Conservation (phyloP, 2,113 vertebrate genomes). For the Pipa parva region DNA sequence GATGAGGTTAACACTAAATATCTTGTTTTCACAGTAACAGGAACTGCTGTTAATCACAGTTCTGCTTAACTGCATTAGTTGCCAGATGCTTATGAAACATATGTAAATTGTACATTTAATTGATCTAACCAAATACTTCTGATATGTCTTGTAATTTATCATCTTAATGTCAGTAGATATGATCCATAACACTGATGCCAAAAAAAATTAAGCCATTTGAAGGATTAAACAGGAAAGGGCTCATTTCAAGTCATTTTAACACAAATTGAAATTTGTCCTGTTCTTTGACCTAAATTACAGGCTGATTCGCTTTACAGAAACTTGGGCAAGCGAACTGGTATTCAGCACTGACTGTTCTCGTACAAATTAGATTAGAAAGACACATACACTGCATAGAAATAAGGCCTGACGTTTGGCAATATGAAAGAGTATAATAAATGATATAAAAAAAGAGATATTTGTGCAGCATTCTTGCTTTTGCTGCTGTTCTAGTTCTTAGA, state of each 20-base stretch:
- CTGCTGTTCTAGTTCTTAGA: too few relatives aligned
- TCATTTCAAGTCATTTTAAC: conserved; percentile 20
- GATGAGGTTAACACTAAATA: not conserved
- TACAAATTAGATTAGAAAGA: conserved; percentile 2
- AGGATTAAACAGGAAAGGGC: conserved; percentile 13
- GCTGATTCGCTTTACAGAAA: conserved; percentile 25
- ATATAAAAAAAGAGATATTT: too few relatives aligned
- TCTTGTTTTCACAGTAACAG: conserved; percentile 7
- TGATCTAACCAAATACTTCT: conserved; percentile 8
- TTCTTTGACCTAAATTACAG: conserved; percentile 34
- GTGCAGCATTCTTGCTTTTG: too few relatives aligned
- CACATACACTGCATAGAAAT: conserved; percentile 14
- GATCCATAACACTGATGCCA: conserved; percentile 22
- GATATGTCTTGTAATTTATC: conserved; percentile 19
- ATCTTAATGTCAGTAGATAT: conserved; percentile 24
- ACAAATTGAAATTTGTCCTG: conserved; percentile 29
- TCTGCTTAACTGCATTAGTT: conserved; percentile 1
- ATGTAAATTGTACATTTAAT: conserved; percentile 23
- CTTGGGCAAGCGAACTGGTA: not conserved
- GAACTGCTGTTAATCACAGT: conserved; percentile 11
- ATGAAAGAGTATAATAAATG: not conserved
- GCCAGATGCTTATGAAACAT: conserved; percentile 23
- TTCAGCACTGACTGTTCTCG: conserved; percentile 3
- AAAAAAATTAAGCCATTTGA: not conserved
- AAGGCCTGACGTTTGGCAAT: not conserved